Base-by-base conservation (phyloP, 1,140 invertebrate species). In the Battus philenor region DNA sequence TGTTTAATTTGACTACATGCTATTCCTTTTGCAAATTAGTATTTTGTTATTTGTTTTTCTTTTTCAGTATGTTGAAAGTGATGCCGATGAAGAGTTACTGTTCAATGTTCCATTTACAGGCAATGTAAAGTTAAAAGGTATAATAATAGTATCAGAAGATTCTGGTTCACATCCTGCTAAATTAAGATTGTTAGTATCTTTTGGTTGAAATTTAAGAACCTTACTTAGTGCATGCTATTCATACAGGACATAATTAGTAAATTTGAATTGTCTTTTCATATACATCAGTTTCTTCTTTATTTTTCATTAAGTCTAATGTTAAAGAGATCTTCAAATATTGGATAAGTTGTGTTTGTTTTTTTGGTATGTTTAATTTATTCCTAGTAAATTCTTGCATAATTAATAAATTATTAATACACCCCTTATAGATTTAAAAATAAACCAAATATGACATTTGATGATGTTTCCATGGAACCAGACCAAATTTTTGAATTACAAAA, bases 61-160 rank as follows among this genome's bases (percentile, higher is more conserved):
- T 9, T 76, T 75, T 24, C 74, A 98, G 94, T 96, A 87, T 90
- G 97, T 98, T 0, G 93, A 98, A 87, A 98, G 96, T 87, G 97
- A 98, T 90, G 91, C 90, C 6, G 97, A 98, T 88, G 93, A 95
- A 83, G 97, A 98, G 87, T 86, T 99, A 2, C 81, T 98, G 0
- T 97, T 98, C 70, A 98, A 98, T 80, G 96, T 99, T 67, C 97
- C 97, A 45, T 98, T 98, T 73, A 96, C 95, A 29, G 97, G 96
- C 11, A 95, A 95, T 88, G 89, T 99, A 0, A 98, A 98, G 83
- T 83, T 99, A 29, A 98, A 98, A 86, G 96, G 96, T 12, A 91
- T 99, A 29, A 95, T 97, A 59, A 84, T 99, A 30, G 90, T 94
- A 59, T 97, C 96, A 10, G 94, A 94, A 62, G 92, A 97, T 78